phyloP scores from a whole-genome alignment of 1,140 invertebrate genomes.

The Tetramorium parvispinum region DNA sequence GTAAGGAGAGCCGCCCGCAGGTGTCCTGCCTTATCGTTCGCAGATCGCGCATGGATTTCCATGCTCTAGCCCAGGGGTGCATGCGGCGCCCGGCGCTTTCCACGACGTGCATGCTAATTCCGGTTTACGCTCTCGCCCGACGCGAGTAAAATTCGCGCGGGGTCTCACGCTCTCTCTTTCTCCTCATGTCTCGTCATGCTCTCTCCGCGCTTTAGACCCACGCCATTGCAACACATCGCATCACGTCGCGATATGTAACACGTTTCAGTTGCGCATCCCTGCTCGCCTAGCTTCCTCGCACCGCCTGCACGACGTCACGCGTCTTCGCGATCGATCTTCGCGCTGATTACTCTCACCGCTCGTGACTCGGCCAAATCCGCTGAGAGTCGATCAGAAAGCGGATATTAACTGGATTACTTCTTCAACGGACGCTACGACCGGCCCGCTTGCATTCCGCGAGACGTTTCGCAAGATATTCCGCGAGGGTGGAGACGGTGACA shows the following conservation, averaged over 20 bases:
- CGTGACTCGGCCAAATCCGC: background rate
- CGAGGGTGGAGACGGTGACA: background rate
- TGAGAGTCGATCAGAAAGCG: slow-evolving; percentile 31
- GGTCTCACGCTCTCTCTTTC: background rate
- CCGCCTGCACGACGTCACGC: slow-evolving; percentile 13
- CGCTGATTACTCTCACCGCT: slow-evolving; percentile 34
- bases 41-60: slow-evolving; percentile 44
- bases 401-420: slow-evolving; percentile 53
- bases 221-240: too few species aligned
- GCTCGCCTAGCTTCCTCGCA: background rate
- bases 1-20: slow-evolving; percentile 39
- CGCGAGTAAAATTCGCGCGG: background rate
- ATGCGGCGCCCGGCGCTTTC: background rate
- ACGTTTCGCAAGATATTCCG: background rate
- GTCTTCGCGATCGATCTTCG: slow-evolving; percentile 56
- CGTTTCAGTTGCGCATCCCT: slow-evolving; percentile 2
- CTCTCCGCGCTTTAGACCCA: background rate
- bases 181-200: background rate
- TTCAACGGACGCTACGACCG: slow-evolving; percentile 3
- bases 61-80: background rate
- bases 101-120: background rate
- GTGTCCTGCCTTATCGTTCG: slow-evolving; percentile 51
- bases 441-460: background rate
- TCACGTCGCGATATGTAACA: background rate
- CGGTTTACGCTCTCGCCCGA: background rate